Conservation (phyloP, 2,888 invertebrate species). For the Sepiola atlantica region DNA sequence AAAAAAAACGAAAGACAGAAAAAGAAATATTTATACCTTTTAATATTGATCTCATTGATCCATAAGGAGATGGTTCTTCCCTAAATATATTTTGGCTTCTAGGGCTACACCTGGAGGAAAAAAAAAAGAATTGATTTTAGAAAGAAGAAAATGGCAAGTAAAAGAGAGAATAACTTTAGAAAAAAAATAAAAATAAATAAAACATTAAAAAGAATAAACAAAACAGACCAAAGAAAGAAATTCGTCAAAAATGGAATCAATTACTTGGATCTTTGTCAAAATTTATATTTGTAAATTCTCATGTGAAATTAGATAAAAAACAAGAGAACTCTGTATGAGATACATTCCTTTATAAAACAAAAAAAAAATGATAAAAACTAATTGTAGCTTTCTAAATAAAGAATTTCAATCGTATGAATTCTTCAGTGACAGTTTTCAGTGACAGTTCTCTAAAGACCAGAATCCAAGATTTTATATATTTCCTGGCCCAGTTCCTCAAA, state of each 20-base stretch:
- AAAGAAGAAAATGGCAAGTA: not conserved
- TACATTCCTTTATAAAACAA: too few relatives aligned
- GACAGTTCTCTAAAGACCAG: too few relatives aligned
- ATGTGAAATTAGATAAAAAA: too few relatives aligned
- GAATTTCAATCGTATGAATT: too few relatives aligned
- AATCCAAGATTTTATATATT: too few relatives aligned
- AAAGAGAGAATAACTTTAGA: not conserved
- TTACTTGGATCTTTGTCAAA: not conserved
- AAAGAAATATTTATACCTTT: constrained; percentile 9
- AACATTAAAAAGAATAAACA: not conserved
- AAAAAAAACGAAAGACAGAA: too few relatives aligned
- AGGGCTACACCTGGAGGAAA: not conserved
- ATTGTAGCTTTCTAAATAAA: too few relatives aligned
- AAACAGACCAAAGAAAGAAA: too few relatives aligned
- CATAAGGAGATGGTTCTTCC: not conserved
- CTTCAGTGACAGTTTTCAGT: too few relatives aligned
- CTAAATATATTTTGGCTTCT: constrained; percentile 4
- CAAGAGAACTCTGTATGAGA: too few relatives aligned
- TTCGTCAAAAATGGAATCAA: not conserved
- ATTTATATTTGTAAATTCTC: not conserved
- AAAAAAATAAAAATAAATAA: not conserved
- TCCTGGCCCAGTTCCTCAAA: too few relatives aligned
- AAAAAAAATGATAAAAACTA: too few relatives aligned
- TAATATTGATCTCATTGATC: not conserved
- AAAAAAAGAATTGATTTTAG: not conserved